Conservation (phyloP, 2,113 vertebrate species). For the Heterotilapia buettikoferi region DNA sequence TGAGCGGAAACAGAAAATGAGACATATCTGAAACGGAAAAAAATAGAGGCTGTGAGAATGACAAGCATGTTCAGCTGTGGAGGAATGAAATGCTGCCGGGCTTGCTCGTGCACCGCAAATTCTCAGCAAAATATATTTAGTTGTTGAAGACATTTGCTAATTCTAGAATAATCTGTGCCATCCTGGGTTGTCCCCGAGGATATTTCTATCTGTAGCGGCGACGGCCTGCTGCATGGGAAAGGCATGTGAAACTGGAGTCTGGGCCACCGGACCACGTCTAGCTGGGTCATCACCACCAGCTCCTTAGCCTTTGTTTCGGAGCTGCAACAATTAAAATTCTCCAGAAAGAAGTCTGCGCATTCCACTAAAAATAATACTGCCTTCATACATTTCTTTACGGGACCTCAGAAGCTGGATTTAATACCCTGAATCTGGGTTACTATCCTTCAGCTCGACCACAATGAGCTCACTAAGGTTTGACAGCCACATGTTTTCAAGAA, state of each 20-base stretch:
- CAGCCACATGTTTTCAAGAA: constrained; percentile 23
- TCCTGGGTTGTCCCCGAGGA: constrained; percentile 48
- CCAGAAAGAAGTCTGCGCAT: constrained; percentile 21
- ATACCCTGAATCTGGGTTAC: constrained; percentile 2
- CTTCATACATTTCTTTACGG: constrained; percentile 35
- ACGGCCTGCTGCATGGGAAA: constrained; percentile 28
- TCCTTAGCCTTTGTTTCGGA: constrained; percentile 1
- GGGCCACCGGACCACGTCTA: constrained; percentile 17
- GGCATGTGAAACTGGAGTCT: constrained; percentile 67
- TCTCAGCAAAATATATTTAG: constrained; percentile 53
- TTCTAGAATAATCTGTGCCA: constrained; percentile 68
- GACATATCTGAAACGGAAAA: constrained; percentile 16
- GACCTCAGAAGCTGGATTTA: constrained; percentile 1
- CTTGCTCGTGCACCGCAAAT: neutral
- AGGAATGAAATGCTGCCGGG: constrained; percentile 2
- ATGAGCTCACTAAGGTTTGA: neutral
- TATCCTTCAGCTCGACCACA: neutral
- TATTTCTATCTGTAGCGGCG: constrained; percentile 63
- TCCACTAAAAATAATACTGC: constrained; percentile 48
- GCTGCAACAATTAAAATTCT: constrained; percentile 28
- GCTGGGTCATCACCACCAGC: constrained; percentile 2
- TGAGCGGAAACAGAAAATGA: constrained; percentile 26
- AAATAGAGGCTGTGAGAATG: constrained; percentile 22
- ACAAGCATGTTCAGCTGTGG: constrained; percentile 59
- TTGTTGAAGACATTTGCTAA: constrained; percentile 67